Percentiles rank a stretch among this genome's conserved stretches.
Evolutionary conservation across 2,888 invertebrate species (phyloP).

Genomic region (Acheta domesticus): DNA sequence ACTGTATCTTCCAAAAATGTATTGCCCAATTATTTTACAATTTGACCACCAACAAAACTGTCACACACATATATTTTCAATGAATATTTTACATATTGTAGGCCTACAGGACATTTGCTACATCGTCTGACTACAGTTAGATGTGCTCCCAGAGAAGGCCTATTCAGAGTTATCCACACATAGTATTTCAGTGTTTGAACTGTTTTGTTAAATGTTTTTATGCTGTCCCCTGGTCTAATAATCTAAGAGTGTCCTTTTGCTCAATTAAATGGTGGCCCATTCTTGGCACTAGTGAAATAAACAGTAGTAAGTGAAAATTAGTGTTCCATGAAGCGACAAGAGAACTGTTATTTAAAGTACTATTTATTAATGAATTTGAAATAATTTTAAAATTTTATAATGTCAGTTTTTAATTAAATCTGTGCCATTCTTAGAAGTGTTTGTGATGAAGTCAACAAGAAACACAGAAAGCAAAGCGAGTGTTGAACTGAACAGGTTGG

Average conservation of each 20-base stretch:
- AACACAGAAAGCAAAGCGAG: too few relatives aligned
- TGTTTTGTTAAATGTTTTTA: slow-evolving; percentile 1
- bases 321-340: too few relatives aligned
- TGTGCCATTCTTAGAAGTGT: too few relatives aligned
- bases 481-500: too few relatives aligned
- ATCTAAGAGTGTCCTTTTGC: neutral
- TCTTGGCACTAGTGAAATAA: neutral
- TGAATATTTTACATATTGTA: neutral
- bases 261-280: neutral
- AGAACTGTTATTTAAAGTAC: too few relatives aligned
- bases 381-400: too few relatives aligned
- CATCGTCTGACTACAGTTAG: neutral
- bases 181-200: neutral
- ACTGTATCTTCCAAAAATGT: neutral
- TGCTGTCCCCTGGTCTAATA: neutral
- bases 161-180: neutral
- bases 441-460: too few relatives aligned
- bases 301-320: too few relatives aligned
- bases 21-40: neutral
- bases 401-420: too few relatives aligned
- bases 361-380: too few relatives aligned
- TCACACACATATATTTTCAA: neutral
- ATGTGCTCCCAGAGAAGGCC: neutral
- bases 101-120: neutral
- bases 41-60: neutral